phyloP scores from a whole-genome alignment of 2,113 vertebrate species.

The Myrmecophaga tridactyla region DNA sequence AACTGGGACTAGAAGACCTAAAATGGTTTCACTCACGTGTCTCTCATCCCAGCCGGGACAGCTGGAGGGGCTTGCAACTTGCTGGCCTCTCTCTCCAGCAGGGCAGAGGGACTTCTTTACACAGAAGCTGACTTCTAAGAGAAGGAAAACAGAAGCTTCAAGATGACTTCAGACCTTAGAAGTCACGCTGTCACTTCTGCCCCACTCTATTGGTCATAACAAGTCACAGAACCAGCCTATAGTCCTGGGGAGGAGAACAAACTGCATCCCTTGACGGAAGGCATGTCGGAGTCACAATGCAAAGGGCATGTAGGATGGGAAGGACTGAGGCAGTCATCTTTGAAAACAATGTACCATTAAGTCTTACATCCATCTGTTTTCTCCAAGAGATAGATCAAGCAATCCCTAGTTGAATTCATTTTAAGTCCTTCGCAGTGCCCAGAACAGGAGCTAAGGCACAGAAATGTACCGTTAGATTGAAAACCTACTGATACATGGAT shows the following conservation, averaged over 20 bases:
- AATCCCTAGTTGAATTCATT: background rate
- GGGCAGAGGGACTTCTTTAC: background rate
- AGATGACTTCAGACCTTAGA: background rate
- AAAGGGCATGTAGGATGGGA: background rate
- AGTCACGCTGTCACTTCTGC: background rate
- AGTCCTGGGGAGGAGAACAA: background rate
- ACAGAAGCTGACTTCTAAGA: background rate
- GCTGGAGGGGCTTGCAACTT: background rate
- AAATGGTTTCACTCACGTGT: background rate
- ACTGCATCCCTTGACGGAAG: background rate
- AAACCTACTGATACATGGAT: background rate
- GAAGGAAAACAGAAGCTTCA: background rate
- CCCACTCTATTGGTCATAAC: background rate
- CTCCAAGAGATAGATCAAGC: background rate
- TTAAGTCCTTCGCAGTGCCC: background rate
- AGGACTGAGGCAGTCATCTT: background rate
- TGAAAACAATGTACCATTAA: background rate
- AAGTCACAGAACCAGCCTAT: background rate
- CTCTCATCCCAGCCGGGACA: background rate
- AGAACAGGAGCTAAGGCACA: background rate
- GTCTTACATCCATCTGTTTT: background rate
- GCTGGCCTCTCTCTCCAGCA: background rate
- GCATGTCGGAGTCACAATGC: background rate
- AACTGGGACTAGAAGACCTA: background rate
- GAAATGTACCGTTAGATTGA: background rate